Percentiles rank a stretch among this genome's conserved stretches.
These are phyloP conservation scores for Drosophila prolongata DNA, from an alignment of 2,888 invertebrate species.

Conservation along the genomic window DNA sequence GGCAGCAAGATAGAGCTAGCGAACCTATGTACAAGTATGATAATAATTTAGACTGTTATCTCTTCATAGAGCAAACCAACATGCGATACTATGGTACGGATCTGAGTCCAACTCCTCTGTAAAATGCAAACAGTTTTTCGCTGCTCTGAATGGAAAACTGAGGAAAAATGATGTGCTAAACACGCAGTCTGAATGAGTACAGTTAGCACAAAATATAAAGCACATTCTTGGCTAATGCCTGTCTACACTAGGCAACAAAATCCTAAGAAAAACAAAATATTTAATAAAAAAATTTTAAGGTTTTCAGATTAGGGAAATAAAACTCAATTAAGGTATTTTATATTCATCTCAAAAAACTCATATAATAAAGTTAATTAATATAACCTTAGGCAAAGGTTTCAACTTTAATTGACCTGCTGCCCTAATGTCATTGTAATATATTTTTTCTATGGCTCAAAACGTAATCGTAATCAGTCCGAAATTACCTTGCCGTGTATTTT, in stretches of 20 bases:
- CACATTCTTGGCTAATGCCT: conserved; percentile 45
- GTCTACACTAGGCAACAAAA: conserved; percentile 17
- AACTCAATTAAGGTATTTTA: neutral
- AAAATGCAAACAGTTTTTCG: conserved; percentile 54
- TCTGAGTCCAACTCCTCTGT: conserved; percentile 39
- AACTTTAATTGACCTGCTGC: neutral
- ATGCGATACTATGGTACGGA: conserved; percentile 64
- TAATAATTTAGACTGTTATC: conserved; percentile 75
- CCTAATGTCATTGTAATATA: neutral
- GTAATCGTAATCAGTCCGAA: neutral
- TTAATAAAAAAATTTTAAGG: neutral
- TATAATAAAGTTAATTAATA: no score
- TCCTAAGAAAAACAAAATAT: accelerated
- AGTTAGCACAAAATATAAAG: conserved; percentile 35
- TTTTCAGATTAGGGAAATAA: neutral
- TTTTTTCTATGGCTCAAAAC: neutral
- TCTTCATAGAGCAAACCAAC: conserved; percentile 40
- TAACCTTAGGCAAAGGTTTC: no score
- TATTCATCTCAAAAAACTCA: neutral
- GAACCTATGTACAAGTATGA: conserved; percentile 56
- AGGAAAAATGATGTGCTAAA: conserved; percentile 69
- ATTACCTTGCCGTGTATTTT: neutral
- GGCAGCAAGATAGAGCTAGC: conserved; percentile 16
- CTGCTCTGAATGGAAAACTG: conserved; percentile 59
- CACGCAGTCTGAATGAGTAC: conserved; percentile 54